A percentile compares a stretch with the other conserved stretches of the same genome.
These are phyloP conservation scores for Meiosimyza decipiens DNA, from an alignment of 2,888 invertebrate species.

Conservation along the genomic window DNA sequence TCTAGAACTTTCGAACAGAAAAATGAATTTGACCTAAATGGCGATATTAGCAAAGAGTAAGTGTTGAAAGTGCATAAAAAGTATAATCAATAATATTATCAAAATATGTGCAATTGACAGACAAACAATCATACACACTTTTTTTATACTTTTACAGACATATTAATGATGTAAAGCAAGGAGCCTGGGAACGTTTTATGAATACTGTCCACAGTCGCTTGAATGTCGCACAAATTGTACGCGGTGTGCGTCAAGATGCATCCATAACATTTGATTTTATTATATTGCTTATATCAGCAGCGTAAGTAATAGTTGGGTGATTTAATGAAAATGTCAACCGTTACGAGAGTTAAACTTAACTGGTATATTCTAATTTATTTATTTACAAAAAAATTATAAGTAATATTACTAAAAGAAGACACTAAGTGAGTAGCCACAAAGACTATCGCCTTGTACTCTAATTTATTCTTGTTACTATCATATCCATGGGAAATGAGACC, in stretches of 20 bases:
- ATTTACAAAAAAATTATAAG: not conserved
- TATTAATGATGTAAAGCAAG: constrained; percentile 52
- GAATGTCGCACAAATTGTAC: constrained; percentile 79
- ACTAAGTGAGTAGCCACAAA: too few relatives aligned
- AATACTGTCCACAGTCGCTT: constrained; percentile 74
- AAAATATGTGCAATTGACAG: not conserved
- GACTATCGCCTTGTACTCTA: too few relatives aligned
- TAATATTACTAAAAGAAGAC: not conserved
- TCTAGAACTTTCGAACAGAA: constrained; percentile 54
- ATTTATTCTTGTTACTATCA: too few relatives aligned
- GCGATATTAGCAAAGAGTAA: constrained; percentile 48
- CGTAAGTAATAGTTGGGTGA: constrained; percentile 66
- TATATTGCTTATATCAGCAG: constrained; percentile 77
- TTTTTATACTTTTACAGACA: constrained; percentile 44
- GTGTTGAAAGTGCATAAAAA: constrained; percentile 3
- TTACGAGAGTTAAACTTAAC: not conserved
- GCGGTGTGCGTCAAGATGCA: constrained; percentile 76
- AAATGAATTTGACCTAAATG: constrained; percentile 43
- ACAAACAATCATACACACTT: not conserved
- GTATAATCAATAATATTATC: not conserved
- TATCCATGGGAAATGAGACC: too few relatives aligned
- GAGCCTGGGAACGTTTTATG: constrained; percentile 73
- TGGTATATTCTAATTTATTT: constrained; percentile 1
- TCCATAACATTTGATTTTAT: constrained; percentile 81
- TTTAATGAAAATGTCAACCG: not conserved